Evolutionary conservation across 2,888 invertebrate genomes (phyloP).

Genomic region (Phrixothrix hirtus): DNA sequence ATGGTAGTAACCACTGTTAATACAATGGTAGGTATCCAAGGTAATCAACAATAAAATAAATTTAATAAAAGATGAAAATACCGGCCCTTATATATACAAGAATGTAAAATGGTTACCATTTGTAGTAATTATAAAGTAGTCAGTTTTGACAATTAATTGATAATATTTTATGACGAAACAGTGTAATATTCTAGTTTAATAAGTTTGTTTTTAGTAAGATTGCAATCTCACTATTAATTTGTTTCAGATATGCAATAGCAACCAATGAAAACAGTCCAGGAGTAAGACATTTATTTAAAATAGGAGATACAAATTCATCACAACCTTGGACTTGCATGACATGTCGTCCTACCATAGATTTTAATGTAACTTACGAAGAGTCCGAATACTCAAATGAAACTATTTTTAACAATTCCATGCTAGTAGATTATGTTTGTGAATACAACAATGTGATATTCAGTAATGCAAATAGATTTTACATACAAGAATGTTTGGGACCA

Average conservation of each 20-base stretch:
- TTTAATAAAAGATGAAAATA: no score
- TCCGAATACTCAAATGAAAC: constrained; percentile 55
- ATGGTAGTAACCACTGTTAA: no score
- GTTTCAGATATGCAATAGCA: constrained; percentile 76
- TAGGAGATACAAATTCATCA: constrained; percentile 58
- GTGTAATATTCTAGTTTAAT: neutral
- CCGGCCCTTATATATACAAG: no score
- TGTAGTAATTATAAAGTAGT: no score
- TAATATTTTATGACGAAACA: no score
- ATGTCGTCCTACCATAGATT: constrained; percentile 57
- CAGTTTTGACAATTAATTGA: neutral
- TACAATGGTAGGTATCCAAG: no score
- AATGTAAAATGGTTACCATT: no score
- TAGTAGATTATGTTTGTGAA: constrained; percentile 52
- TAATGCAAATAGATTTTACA: constrained; percentile 58
- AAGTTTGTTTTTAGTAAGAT: neutral
- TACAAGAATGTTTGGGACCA: constrained; percentile 81
- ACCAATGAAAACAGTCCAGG: constrained; percentile 78
- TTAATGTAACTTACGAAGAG: constrained; percentile 53
- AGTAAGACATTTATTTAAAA: constrained; percentile 80
- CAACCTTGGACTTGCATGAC: constrained; percentile 64
- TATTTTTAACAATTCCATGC: constrained; percentile 53
- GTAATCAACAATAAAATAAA: no score
- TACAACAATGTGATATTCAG: constrained; percentile 72
- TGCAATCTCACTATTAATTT: no score